These are phyloP conservation scores for Alosa alosa DNA, from an alignment of 2,113 vertebrate genomes.

Conservation along the genomic window DNA sequence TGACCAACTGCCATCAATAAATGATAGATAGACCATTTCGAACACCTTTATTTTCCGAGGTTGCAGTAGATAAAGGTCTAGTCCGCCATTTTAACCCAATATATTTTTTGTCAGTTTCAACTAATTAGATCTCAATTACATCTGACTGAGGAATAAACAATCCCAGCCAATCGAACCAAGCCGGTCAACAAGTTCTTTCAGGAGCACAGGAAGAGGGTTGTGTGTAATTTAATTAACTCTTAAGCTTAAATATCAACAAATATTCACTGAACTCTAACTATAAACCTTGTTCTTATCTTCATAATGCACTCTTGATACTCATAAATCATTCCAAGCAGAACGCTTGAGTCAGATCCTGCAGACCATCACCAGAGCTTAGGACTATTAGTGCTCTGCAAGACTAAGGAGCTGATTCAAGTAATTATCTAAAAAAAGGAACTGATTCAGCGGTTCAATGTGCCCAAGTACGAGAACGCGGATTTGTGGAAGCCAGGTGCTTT, in stretches of 20 bases:
- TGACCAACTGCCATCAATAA: not conserved
- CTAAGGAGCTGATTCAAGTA: not conserved
- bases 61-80: not conserved
- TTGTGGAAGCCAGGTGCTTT: not conserved
- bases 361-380: not conserved
- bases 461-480: not conserved
- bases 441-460: not conserved
- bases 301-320: not conserved
- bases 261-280: not conserved
- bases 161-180: too few relatives aligned
- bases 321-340: not conserved
- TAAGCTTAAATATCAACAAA: not conserved
- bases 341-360: not conserved
- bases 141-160: too few relatives aligned
- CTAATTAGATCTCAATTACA: too few relatives aligned
- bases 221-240: too few relatives aligned
- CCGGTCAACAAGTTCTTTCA: too few relatives aligned
- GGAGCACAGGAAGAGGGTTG: too few relatives aligned
- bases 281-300: not conserved
- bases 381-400: not conserved
- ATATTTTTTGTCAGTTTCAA: too few relatives aligned
- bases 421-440: not conserved
- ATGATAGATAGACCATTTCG: not conserved
- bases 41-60: not conserved
- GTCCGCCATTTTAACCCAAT: too few relatives aligned